Conservation (phyloP, 2,113 vertebrate genomes). For the Tylochromis polylepis region DNA sequence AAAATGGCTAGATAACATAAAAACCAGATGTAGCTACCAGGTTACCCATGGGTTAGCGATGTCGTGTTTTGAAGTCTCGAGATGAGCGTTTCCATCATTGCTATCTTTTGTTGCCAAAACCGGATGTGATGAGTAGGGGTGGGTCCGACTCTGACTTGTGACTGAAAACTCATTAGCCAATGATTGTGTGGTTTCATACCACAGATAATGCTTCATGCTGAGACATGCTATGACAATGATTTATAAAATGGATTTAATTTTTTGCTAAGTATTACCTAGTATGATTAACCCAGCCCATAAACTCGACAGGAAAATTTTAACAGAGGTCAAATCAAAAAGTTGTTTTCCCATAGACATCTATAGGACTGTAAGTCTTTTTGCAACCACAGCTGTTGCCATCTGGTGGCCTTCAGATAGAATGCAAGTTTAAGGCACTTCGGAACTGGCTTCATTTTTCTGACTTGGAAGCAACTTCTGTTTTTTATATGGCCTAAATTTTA, state of each 20-base stretch:
- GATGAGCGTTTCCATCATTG: accelerated
- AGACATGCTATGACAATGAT: background rate
- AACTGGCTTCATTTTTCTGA: background rate
- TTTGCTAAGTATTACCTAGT: background rate
- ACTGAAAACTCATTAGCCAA: too few species aligned
- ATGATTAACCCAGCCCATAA: background rate
- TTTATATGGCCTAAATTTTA: background rate
- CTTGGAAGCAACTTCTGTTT: background rate
- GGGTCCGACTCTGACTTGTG: background rate
- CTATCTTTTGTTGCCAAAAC: background rate
- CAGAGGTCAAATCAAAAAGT: background rate
- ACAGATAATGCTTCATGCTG: background rate
- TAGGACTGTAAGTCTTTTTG: background rate
- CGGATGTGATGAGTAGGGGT: background rate
- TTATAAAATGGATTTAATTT: background rate
- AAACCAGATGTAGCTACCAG: background rate
- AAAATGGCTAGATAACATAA: background rate
- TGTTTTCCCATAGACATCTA: background rate
- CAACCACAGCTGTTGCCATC: background rate
- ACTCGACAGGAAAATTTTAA: background rate
- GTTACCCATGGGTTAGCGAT: background rate
- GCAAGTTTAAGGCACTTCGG: background rate
- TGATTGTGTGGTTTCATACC: too few species aligned
- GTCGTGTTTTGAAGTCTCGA: background rate
- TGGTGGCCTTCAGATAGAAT: background rate